phyloP scores from a whole-genome alignment of 2,888 invertebrate species.

The Salpingus planirostris region DNA sequence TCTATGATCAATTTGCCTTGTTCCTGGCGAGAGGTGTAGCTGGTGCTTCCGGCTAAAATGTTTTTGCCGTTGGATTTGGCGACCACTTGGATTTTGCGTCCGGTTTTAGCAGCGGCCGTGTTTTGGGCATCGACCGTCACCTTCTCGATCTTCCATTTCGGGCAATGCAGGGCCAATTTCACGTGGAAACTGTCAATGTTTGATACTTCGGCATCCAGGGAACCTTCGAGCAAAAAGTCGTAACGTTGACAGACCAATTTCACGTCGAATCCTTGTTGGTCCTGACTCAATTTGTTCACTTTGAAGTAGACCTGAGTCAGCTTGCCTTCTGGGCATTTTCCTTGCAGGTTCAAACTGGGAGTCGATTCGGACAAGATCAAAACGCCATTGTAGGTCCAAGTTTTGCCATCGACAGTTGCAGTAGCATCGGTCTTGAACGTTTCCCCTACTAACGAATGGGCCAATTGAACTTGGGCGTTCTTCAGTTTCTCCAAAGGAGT shows the following conservation, averaged over 20 bases:
- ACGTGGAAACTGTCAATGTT: slow-evolving; percentile 58
- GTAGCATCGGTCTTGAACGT: slow-evolving; percentile 37
- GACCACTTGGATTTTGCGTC: slow-evolving; percentile 54
- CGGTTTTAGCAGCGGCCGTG: slow-evolving; percentile 47
- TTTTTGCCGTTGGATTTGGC: slow-evolving; percentile 57
- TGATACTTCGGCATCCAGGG: slow-evolving; percentile 47
- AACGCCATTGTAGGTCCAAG: slow-evolving; percentile 48
- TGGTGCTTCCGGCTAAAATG: slow-evolving; percentile 62
- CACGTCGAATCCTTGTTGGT: slow-evolving; percentile 50
- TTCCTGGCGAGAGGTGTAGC: slow-evolving; percentile 61
- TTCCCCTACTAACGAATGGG: slow-evolving; percentile 32
- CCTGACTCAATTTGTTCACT: slow-evolving; percentile 45
- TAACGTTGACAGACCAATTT: slow-evolving; percentile 29
- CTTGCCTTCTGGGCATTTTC: slow-evolving; percentile 46
- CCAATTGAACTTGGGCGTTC: slow-evolving; percentile 43
- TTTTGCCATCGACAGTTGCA: slow-evolving; percentile 49
- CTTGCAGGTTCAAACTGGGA: slow-evolving; percentile 49
- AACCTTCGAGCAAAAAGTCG: slow-evolving; percentile 47
- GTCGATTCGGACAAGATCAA: slow-evolving; percentile 47
- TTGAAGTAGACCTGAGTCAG: slow-evolving; percentile 39
- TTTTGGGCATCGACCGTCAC: slow-evolving; percentile 55
- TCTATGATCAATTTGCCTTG: slow-evolving; percentile 63
- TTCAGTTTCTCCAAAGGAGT: slow-evolving; percentile 46
- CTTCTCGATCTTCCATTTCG: slow-evolving; percentile 55
- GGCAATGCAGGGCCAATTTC: slow-evolving; percentile 53